Evolutionary conservation across 2,888 invertebrate genomes (phyloP).

Genomic region (Cantharis rufa): DNA sequence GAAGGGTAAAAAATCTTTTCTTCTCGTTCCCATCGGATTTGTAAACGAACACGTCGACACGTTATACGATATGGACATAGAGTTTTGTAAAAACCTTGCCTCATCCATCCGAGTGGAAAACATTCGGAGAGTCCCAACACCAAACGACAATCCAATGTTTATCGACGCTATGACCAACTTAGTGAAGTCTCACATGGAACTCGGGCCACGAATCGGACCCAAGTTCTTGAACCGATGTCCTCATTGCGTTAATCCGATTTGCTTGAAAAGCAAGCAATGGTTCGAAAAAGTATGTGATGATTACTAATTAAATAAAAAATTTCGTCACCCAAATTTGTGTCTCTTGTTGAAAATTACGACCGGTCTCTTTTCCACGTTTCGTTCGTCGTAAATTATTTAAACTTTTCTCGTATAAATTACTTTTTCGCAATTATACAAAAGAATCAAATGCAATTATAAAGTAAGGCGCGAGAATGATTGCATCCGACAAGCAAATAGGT

Average conservation of each 20-base stretch:
- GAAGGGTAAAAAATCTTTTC: slow-evolving; percentile 81
- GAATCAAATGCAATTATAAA: slow-evolving; percentile 20
- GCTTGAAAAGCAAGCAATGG: slow-evolving; percentile 73
- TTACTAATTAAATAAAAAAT: neutral
- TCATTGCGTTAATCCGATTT: slow-evolving; percentile 51
- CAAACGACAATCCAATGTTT: slow-evolving; percentile 92
- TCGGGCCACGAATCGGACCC: slow-evolving; percentile 63
- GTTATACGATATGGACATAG: slow-evolving; percentile 94
- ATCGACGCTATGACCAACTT: slow-evolving; percentile 84
- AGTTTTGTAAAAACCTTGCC: slow-evolving; percentile 89
- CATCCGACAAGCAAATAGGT: slow-evolving; percentile 25
- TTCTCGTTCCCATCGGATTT: slow-evolving; percentile 94
- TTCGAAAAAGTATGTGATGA: slow-evolving; percentile 55
- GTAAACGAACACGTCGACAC: slow-evolving; percentile 98
- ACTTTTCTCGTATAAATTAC: slow-evolving; percentile 22
- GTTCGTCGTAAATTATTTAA: neutral
- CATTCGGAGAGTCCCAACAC: slow-evolving; percentile 83
- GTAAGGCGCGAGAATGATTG: slow-evolving; percentile 22
- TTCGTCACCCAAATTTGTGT: neutral
- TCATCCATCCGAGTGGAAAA: slow-evolving; percentile 76
- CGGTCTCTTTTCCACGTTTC: slow-evolving; percentile 1
- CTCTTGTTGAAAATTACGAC: neutral
- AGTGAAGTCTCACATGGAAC: slow-evolving; percentile 73
- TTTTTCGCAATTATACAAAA: slow-evolving; percentile 19
- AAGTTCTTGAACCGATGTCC: slow-evolving; percentile 86